Conservation (phyloP, 2,888 invertebrate genomes). For the Oasisia sp. region DNA sequence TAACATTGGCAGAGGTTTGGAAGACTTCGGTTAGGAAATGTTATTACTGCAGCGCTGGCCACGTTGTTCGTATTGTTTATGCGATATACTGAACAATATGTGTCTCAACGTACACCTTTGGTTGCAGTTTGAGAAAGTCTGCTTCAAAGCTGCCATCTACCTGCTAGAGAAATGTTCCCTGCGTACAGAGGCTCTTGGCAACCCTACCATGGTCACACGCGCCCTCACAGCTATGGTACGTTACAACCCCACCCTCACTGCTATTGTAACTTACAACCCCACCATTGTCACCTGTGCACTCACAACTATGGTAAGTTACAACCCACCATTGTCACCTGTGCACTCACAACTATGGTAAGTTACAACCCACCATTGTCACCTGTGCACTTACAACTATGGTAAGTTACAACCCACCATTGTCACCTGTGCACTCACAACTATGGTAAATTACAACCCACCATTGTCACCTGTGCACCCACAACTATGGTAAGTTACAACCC, state of each 20-base stretch:
- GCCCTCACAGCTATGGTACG: slow-evolving; percentile 78
- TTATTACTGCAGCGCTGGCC: not conserved
- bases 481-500: slow-evolving; percentile 76
- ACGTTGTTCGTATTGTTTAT: too few relatives aligned
- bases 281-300: too few relatives aligned
- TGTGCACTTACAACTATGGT: slow-evolving; percentile 81
- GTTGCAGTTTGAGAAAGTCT: slow-evolving; percentile 67
- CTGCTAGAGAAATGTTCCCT: slow-evolving; percentile 45
- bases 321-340: slow-evolving; percentile 66
- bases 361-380: slow-evolving; percentile 71
- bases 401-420: slow-evolving; percentile 77
- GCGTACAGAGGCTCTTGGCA: slow-evolving; percentile 69
- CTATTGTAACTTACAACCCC: too few relatives aligned
- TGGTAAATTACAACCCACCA: slow-evolving; percentile 67
- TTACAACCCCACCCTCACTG: not conserved
- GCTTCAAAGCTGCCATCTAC: slow-evolving; percentile 50
- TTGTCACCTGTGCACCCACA: slow-evolving; percentile 79
- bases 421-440: slow-evolving; percentile 81
- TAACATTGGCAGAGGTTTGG: not conserved
- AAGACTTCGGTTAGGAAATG: not conserved
- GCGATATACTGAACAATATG: too few relatives aligned
- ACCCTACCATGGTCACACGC: slow-evolving; percentile 79
- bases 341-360: too few relatives aligned
- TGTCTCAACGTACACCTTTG: not conserved
- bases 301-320: too few relatives aligned